Evolutionary conservation across 2,888 invertebrate genomes (phyloP), one percentile per base, ranked within the genome.

Genomic region (Eupithecia tripunctaria): DNA sequence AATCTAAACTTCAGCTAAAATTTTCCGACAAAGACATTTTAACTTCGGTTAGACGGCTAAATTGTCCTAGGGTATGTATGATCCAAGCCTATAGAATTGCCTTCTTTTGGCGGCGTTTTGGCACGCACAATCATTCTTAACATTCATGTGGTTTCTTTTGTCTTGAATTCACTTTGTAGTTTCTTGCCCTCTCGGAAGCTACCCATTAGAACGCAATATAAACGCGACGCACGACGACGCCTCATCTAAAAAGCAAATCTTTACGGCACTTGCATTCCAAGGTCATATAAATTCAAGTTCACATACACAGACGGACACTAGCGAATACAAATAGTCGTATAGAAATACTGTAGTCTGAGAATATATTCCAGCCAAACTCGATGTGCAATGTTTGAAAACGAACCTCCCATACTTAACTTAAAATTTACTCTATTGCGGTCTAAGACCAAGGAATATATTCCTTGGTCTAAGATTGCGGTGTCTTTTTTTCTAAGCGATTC

Each of bases 231-330:
- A 69, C 67, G 63, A 69, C 67, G 63, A 70, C 0, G 38, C 67
- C 72, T 68, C 75, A 75, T 75, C 72, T 75, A 67, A 75, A 75
- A 72, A 67, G 70, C 75, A 63, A 75, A 75, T 74, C 69, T 67
- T 67, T 70, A 72, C 70, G 60, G 70, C 60, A 25, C 59, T 51
- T 66, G 56, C 70, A 72, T 72, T 70, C 63, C 64, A 72, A 74
- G 74, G 71, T 74, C 63, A 59, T 70, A 71, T n/a, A 12, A 67
- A 71, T 69, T 71, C 71, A 64, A 72, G 74, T 43, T 74, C 63
- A 66, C 66, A 67, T 62, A 29, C 25, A 68, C 65, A 56, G 14
- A 43, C 68, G 38, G 67, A 0, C 38, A 38, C 62, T 63, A 29
- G 36, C 25, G 51, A 68, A 74, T 71, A 64, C 62, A 68, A 74